Evolutionary conservation across 2,113 vertebrate genomes (phyloP).

Genomic region (Macquaria ambigua): DNA sequence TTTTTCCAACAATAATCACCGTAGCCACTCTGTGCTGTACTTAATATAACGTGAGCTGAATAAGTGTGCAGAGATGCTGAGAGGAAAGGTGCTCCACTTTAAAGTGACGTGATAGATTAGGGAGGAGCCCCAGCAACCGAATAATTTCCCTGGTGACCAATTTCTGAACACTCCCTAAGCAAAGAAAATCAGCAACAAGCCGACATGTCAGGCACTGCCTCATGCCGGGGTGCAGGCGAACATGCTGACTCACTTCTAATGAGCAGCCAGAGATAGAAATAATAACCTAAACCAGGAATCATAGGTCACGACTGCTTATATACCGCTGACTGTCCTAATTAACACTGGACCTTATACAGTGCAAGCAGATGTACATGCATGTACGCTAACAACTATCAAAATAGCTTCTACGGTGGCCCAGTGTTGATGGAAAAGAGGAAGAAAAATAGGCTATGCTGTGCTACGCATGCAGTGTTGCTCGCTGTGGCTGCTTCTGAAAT

Average conservation of each 20-base stretch:
- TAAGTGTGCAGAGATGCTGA: slow-evolving; percentile 51
- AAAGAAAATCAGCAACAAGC: slow-evolving; percentile 82
- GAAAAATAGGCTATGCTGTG: slow-evolving; percentile 23
- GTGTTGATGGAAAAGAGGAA: slow-evolving; percentile 23
- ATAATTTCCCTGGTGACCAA: slow-evolving; percentile 87
- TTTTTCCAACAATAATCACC: slow-evolving; percentile 31
- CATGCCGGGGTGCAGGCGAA: slow-evolving; percentile 59
- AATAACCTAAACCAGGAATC: slow-evolving; percentile 79
- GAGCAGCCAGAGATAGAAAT: slow-evolving; percentile 82
- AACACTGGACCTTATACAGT: slow-evolving; percentile 70
- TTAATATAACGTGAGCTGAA: slow-evolving; percentile 62
- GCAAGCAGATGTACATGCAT: slow-evolving; percentile 53
- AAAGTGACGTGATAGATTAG: slow-evolving; percentile 85
- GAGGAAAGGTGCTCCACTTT: slow-evolving; percentile 82
- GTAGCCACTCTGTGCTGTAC: slow-evolving; percentile 27
- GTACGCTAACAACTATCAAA: slow-evolving; percentile 62
- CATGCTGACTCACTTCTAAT: slow-evolving; percentile 84
- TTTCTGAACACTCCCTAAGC: slow-evolving; percentile 81
- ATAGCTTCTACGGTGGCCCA: slow-evolving; percentile 49
- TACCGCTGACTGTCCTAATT: slow-evolving; percentile 82
- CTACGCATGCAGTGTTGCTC: background rate
- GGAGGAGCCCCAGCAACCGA: slow-evolving; percentile 77
- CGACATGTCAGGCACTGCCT: slow-evolving; percentile 71
- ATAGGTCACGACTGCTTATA: slow-evolving; percentile 80
- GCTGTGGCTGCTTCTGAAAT: slow-evolving; percentile 8